phyloP scores from a whole-genome alignment of 2,797 vertebrate species.

The Taenioides sp. region DNA sequence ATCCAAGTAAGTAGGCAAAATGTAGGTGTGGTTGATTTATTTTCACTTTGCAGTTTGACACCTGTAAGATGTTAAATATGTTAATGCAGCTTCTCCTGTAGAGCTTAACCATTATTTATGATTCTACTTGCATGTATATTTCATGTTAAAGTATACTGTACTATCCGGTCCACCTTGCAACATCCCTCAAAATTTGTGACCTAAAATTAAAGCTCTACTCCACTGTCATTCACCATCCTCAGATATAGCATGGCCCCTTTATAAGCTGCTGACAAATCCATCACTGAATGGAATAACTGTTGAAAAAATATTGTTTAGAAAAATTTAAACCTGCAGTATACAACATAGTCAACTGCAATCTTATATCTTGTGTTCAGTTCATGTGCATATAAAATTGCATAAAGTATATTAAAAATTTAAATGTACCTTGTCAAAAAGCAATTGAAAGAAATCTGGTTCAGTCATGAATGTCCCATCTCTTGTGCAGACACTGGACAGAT shows the following conservation, averaged over 20 bases:
- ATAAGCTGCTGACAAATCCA: no score
- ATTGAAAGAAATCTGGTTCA: not conserved
- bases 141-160: conserved; percentile 16
- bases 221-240: no score
- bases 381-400: no score
- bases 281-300: not conserved
- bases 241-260: no score
- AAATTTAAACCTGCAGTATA: not conserved
- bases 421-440: no score
- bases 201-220: no score
- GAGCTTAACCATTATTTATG: conserved; percentile 13
- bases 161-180: no score
- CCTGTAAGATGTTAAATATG: conserved; percentile 6
- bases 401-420: no score
- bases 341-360: not conserved
- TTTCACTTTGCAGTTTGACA: not conserved
- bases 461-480: not conserved
- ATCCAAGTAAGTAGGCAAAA: not conserved
- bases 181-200: no score
- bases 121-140: not conserved
- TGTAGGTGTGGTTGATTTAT: not conserved
- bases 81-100: conserved; percentile 4
- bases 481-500: conserved; percentile 40
- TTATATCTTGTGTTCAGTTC: no score
- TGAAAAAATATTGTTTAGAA: not conserved